Percentiles rank a stretch among this genome's conserved stretches.
These are phyloP conservation scores for Symphodus melops DNA, from an alignment of 2,113 vertebrate genomes.

Conservation along the genomic window DNA sequence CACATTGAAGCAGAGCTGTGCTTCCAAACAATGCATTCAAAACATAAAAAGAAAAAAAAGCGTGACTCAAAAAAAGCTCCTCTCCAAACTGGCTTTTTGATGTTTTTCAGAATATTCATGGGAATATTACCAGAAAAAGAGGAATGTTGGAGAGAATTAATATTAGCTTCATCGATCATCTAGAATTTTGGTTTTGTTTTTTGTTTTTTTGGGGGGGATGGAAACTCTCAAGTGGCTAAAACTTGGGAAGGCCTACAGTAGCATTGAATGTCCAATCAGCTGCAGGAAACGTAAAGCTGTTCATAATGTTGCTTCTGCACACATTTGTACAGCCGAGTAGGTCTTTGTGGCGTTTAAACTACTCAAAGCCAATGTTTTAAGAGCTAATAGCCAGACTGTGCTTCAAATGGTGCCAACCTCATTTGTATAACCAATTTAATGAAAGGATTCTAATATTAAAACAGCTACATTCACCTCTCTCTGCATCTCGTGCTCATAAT, in stretches of 20 bases:
- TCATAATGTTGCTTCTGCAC: constrained; percentile 33
- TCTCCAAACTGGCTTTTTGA: constrained; percentile 13
- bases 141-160: constrained; percentile 26
- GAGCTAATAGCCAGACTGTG: constrained; percentile 15
- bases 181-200: not conserved
- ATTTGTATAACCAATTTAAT: constrained; percentile 46
- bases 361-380: constrained; percentile 45
- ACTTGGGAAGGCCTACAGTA: constrained; percentile 20
- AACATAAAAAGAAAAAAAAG: constrained; percentile 46
- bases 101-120: constrained; percentile 16
- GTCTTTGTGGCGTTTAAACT: constrained; percentile 40
- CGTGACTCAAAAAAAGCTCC: not conserved
- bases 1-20: constrained; percentile 26
- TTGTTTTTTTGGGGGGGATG: constrained; percentile 11
- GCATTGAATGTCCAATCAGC: constrained; percentile 45
- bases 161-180: constrained; percentile 10
- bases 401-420: constrained; percentile 47
- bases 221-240: constrained; percentile 37
- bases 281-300: constrained; percentile 37
- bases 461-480: constrained; percentile 20
- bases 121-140: constrained; percentile 25
- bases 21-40: constrained; percentile 52
- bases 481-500: constrained; percentile 17
- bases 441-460: constrained; percentile 33
- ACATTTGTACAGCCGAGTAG: not conserved